Evolutionary conservation across 2,888 invertebrate species (phyloP).

Genomic region (Hypsopygia costalis): DNA sequence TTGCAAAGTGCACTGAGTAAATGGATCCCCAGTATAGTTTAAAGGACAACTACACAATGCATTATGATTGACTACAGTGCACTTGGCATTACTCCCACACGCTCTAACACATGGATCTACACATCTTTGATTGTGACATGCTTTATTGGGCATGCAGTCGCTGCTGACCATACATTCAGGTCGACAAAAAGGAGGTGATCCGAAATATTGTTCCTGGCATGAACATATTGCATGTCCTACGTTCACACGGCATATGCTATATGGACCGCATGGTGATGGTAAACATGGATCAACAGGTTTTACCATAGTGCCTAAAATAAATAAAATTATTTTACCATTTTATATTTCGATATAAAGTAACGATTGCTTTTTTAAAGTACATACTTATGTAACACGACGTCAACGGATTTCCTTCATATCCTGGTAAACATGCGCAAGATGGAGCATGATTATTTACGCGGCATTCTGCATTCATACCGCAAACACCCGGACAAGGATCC

Average conservation of each 20-base stretch:
- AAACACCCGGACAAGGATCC: conserved; percentile 91
- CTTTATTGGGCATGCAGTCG: conserved; percentile 89
- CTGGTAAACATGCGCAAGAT: conserved; percentile 86
- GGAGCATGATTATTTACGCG: conserved; percentile 91
- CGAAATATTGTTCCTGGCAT: conserved; percentile 88
- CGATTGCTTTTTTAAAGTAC: conserved; percentile 16
- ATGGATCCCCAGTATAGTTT: conserved; percentile 90
- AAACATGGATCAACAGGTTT: conserved; percentile 76
- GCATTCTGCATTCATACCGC: conserved; percentile 92
- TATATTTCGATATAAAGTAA: background rate
- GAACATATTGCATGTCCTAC: conserved; percentile 90
- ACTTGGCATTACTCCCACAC: conserved; percentile 91
- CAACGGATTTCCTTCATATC: conserved; percentile 90
- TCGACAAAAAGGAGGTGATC: conserved; percentile 88
- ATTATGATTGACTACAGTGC: conserved; percentile 91
- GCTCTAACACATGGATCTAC: conserved; percentile 90
- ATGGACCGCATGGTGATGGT: conserved; percentile 89
- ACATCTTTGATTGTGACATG: conserved; percentile 90
- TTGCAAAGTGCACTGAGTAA: conserved; percentile 85
- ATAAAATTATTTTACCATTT: conserved; percentile 4
- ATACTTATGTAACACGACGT: conserved; percentile 84
- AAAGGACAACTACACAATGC: conserved; percentile 90
- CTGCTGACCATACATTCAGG: conserved; percentile 92
- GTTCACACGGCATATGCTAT: conserved; percentile 87
- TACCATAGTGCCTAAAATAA: conserved; percentile 52